These are phyloP conservation scores for Epinotia brunnichana DNA, from an alignment of 2,888 invertebrate species.

Conservation along the genomic window DNA sequence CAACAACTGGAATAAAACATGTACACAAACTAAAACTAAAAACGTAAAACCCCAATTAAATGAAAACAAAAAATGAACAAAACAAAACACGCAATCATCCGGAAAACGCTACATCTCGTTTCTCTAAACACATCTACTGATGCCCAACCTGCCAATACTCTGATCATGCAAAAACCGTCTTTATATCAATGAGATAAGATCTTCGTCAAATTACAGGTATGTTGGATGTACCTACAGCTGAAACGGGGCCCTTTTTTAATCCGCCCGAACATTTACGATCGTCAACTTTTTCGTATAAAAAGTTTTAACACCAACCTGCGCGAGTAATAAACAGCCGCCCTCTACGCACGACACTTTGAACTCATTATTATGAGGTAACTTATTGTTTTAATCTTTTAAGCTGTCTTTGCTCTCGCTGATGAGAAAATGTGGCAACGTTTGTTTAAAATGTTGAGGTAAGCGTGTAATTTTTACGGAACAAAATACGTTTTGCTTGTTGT, in stretches of 20 bases:
- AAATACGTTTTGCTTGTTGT: neutral
- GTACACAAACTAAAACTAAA: neutral
- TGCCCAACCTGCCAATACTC: constrained; percentile 46
- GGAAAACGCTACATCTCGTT: constrained; percentile 50
- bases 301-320: constrained; percentile 68
- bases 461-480: constrained; percentile 7
- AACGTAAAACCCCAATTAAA: constrained; percentile 5
- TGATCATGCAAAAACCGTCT: neutral
- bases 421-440: constrained; percentile 18
- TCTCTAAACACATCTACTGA: constrained; percentile 47
- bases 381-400: constrained; percentile 71
- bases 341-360: constrained; percentile 53
- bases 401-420: constrained; percentile 51
- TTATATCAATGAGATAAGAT: neutral
- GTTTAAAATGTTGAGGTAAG: constrained; percentile 6
- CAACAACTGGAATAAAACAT: neutral
- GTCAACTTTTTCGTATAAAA: constrained; percentile 76
- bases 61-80: constrained; percentile 7
- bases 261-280: constrained; percentile 77
- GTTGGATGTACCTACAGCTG: neutral
- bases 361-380: constrained; percentile 62
- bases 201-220: neutral
- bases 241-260: constrained; percentile 69
- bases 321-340: constrained; percentile 65
- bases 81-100: constrained; percentile 21